Conservation (phyloP, 2,797 vertebrate genomes). For the Taeniopygia guttata region DNA sequence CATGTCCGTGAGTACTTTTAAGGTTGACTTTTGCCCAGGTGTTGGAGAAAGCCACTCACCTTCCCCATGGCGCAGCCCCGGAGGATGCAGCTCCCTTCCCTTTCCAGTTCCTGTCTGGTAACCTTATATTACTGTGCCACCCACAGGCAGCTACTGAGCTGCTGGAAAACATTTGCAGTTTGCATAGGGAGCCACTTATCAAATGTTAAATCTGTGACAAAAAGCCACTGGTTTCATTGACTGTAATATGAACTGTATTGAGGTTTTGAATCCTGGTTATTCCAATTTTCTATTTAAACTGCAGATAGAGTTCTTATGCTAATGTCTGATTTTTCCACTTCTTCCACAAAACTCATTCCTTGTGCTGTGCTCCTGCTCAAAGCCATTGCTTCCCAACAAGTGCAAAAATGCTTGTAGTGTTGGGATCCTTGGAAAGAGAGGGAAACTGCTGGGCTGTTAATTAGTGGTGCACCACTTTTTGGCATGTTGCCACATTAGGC, state of each 20-base stretch:
- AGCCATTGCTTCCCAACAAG: not conserved
- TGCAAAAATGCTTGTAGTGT: not conserved
- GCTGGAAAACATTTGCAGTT: not conserved
- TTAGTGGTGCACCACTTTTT: rapidly evolving
- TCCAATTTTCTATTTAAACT: not conserved
- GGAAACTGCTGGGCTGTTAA: not conserved
- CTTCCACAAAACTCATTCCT: not conserved
- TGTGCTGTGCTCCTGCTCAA: not conserved
- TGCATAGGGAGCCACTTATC: not conserved
- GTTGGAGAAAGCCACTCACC: not conserved
- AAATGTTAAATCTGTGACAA: not conserved
- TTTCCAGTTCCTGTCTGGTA: not conserved
- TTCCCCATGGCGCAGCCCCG: rapidly evolving
- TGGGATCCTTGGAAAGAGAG: not conserved
- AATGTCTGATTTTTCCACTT: not conserved
- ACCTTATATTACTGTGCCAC: conserved; percentile 34
- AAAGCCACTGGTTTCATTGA: not conserved
- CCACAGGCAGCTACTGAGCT: conserved; percentile 37
- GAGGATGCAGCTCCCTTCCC: not conserved
- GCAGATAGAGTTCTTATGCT: not conserved
- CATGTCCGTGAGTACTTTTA: rapidly evolving
- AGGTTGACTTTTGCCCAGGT: not conserved
- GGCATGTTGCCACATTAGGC: not conserved
- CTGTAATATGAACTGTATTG: not conserved
- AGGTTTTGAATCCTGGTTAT: not conserved